phyloP scores from a whole-genome alignment of 1,140 invertebrate species.

The Drosophila miranda region DNA sequence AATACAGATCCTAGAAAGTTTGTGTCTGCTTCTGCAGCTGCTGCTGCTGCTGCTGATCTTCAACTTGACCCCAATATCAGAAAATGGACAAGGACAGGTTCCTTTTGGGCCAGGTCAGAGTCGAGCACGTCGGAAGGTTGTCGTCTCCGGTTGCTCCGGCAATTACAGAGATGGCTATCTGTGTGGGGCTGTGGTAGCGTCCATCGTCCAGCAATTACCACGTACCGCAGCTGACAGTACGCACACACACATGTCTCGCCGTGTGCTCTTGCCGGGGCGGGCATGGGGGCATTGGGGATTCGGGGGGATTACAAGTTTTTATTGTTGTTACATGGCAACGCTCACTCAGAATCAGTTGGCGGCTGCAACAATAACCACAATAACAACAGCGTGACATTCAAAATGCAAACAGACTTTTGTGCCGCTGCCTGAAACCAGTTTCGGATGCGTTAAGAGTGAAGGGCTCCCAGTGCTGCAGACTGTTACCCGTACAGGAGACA shows the following conservation, averaged over 20 bases:
- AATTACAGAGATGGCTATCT: constrained; percentile 49
- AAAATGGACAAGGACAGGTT: constrained; percentile 45
- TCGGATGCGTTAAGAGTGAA: constrained; percentile 50
- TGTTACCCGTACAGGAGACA: not conserved
- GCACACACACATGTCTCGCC: not conserved
- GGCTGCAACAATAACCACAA: constrained; percentile 10
- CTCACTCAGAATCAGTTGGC: constrained; percentile 41
- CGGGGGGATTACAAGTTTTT: constrained; percentile 41
- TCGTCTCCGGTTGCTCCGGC: constrained; percentile 21
- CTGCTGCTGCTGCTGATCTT: constrained; percentile 37
- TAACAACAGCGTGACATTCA: constrained; percentile 49
- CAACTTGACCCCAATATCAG: constrained; percentile 65
- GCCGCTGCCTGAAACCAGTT: constrained; percentile 41
- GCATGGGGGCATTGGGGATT: not conserved
- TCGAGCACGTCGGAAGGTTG: constrained; percentile 42
- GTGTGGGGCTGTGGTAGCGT: constrained; percentile 11
- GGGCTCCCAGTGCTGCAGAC: constrained; percentile 11
- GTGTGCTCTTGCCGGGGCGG: not conserved
- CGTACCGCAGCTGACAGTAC: constrained; percentile 1
- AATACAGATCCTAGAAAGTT: constrained; percentile 11
- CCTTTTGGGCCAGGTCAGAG: constrained; percentile 23
- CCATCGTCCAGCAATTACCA: constrained; percentile 40
- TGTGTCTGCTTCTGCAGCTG: not conserved
- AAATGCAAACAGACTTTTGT: constrained; percentile 44
- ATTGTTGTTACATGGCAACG: constrained; percentile 15